Percentiles rank a stretch among this genome's conserved stretches.
Evolutionary conservation across 2,113 vertebrate species (phyloP).

Genomic region (Ciconia boyciana): DNA sequence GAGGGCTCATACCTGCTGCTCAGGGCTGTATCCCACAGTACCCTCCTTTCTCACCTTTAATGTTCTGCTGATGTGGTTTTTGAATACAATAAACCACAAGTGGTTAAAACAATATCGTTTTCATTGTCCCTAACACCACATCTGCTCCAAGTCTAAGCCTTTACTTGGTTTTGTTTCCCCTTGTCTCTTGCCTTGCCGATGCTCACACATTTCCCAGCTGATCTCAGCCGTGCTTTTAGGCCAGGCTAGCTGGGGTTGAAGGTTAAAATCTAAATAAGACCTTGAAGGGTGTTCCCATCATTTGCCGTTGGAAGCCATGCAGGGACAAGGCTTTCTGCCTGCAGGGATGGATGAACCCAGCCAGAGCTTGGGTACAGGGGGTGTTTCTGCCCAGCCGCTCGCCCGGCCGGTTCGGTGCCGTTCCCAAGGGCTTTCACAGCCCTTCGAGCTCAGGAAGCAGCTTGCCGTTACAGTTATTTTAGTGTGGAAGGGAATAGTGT

Average conservation of each 20-base stretch:
- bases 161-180: fast-evolving
- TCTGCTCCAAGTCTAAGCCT: neutral
- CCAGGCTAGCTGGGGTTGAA: neutral
- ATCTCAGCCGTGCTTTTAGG: neutral
- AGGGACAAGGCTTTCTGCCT: neutral
- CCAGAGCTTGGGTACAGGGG: neutral
- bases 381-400: neutral
- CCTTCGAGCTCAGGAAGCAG: neutral
- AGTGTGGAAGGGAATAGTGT: neutral
- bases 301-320: neutral
- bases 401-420: fast-evolving
- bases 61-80: neutral
- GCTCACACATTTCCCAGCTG: neutral
- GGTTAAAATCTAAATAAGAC: neutral
- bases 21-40: neutral
- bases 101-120: neutral
- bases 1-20: neutral
- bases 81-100: neutral
- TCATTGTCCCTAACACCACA: neutral
- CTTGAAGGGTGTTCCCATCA: neutral
- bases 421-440: neutral
- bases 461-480: neutral
- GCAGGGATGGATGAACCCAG: neutral
- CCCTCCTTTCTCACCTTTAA: neutral
- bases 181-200: neutral